phyloP scores from a whole-genome alignment of 2,797 vertebrate genomes.

The Melanotaenia parkinsoni region DNA sequence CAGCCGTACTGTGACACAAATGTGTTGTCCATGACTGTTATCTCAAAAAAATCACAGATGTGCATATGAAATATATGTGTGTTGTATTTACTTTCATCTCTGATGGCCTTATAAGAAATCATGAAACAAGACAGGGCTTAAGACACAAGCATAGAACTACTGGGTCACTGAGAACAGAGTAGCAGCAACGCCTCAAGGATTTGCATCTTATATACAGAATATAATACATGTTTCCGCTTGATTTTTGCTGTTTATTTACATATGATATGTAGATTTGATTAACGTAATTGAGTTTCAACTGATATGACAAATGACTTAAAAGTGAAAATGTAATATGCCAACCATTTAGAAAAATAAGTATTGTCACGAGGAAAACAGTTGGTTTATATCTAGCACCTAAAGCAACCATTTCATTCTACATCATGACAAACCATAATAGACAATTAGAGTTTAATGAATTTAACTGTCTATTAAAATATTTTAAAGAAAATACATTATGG shows the following conservation, averaged over 20 bases:
- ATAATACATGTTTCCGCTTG: conserved; percentile 73
- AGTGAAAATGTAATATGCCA: conserved; percentile 64
- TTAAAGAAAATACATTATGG: conserved; percentile 38
- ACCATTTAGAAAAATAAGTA: conserved; percentile 70
- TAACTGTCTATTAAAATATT: conserved; percentile 18
- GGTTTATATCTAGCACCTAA: conserved; percentile 59
- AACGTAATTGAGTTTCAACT: conserved; percentile 44
- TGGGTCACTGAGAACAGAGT: conserved; percentile 49
- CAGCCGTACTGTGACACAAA: conserved; percentile 7
- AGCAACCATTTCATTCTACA: conserved; percentile 38
- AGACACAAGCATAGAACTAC: conserved; percentile 57
- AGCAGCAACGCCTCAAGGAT: conserved; percentile 42
- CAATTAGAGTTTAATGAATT: conserved; percentile 29
- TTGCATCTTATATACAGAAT: conserved; percentile 62
- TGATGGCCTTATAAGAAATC: conserved; percentile 28
- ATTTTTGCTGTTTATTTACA: conserved; percentile 74
- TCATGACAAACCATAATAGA: conserved; percentile 33
- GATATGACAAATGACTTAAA: conserved; percentile 54
- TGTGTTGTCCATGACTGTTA: conserved; percentile 29
- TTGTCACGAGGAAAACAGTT: conserved; percentile 55
- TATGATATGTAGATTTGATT: conserved; percentile 44
- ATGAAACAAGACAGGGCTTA: conserved; percentile 45
- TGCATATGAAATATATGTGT: conserved; percentile 25
- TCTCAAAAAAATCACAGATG: not conserved
- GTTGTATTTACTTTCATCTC: conserved; percentile 28